Evolutionary conservation across 2,797 vertebrate genomes (phyloP), one percentile per base, ranked within the genome.

Genomic region (Sciurus carolinensis): DNA sequence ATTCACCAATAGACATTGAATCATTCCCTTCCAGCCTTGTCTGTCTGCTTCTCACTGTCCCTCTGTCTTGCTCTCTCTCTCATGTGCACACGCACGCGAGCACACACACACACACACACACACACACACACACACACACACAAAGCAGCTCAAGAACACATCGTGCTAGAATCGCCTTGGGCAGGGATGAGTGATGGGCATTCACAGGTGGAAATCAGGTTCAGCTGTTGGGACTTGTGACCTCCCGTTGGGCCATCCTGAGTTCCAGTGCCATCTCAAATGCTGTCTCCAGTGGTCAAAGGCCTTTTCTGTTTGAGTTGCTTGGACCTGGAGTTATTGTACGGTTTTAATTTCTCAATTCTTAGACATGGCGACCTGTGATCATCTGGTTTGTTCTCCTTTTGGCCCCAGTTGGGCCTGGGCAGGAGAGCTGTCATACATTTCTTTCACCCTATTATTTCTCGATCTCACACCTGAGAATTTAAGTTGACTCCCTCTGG

Each of bases 291-390:
- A 12, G 30, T 22, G 57, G 30, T 90, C 44, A 12, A 8, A 24
- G 33, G 33, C 84, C 85, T 87, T 88, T 95, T 75, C 42, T 77
- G 26, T 64, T 81, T 72, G 47, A 76, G 66, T 59, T 88, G 14
- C 26, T 88, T 85, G 73, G 73, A 42, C 44, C 26, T 90, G n/a
- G 7, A 75, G 22, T 85, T 87, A 24, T 33, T 80, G 24, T 50
- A 9, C n/a, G 69, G 28, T 62, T 95, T 87, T 77, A 57, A 30
- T 96, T 76, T 94, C 69, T 76, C 30, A 50, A 4, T 79, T 73
- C 59, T 77, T n/a, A 81, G 47, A n/a, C n/a, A 9, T 2, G 42
- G 28, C 5, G 24, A 1, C 57, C 64, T 66, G 28, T 69, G 69
- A 67, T n/a, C 3, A 13, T 33, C 30, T 64, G 15, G 52, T 52